phyloP scores from a whole-genome alignment of 2,797 vertebrate species.

The Neomorphus geoffroyi region DNA sequence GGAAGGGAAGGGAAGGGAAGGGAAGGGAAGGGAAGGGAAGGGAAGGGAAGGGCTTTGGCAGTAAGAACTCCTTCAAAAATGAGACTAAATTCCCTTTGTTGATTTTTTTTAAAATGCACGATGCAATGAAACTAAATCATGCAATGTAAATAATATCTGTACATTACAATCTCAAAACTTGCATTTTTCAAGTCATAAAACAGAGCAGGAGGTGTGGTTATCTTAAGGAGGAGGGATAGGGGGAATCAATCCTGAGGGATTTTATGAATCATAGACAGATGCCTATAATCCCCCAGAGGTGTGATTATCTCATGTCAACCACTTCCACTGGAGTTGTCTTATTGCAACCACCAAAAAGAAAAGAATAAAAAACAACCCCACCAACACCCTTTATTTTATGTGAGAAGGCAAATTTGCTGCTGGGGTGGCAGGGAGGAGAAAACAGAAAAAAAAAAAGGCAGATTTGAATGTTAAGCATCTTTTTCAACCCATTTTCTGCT shows the following conservation, averaged over 20 bases:
- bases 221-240: conserved; percentile 32
- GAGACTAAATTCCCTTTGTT: not conserved
- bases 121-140: not conserved
- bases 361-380: not conserved
- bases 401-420: not conserved
- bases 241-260: conserved; percentile 53
- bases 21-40: not conserved
- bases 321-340: conserved; percentile 52
- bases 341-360: conserved; percentile 35
- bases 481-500: not conserved
- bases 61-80: not conserved
- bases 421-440: not conserved
- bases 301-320: conserved; percentile 65
- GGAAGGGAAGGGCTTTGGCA: not conserved
- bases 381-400: not conserved
- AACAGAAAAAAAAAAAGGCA: not conserved
- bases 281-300: conserved; percentile 67
- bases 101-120: not conserved
- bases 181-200: conserved; percentile 48
- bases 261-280: conserved; percentile 66
- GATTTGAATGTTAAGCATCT: not conserved
- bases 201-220: conserved; percentile 44
- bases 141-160: conserved; percentile 34
- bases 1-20: not conserved
- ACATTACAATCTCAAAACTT: not conserved